Percentiles rank a stretch among this genome's conserved stretches.
Conservation (phyloP, 2,113 vertebrate genomes). For the Connochaetes taurinus region DNA sequence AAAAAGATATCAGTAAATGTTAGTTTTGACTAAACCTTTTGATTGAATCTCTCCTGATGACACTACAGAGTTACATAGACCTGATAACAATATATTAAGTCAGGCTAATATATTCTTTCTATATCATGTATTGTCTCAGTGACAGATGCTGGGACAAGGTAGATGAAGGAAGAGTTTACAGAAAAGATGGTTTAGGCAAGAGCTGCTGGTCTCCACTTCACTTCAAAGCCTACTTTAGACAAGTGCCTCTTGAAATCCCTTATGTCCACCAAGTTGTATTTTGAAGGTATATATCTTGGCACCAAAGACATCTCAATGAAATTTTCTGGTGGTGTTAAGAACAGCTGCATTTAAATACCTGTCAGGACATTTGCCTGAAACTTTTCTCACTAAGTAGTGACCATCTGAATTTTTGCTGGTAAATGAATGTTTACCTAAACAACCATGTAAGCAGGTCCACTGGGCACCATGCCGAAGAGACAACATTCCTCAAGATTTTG, state of each 20-base stretch:
- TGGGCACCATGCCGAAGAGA: not conserved
- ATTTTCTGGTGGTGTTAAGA: not conserved
- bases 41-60: slow-evolving; percentile 76
- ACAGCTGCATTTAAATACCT: not conserved
- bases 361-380: not conserved
- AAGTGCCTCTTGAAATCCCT: slow-evolving; percentile 49
- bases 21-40: slow-evolving; percentile 76
- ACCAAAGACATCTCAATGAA: slow-evolving; percentile 44
- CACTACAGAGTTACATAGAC: slow-evolving; percentile 78
- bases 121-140: slow-evolving; percentile 13
- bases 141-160: not conserved
- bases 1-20: slow-evolving; percentile 76
- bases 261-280: slow-evolving; percentile 35
- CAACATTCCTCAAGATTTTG: not conserved
- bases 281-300: slow-evolving; percentile 26
- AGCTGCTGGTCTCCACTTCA: slow-evolving; percentile 60
- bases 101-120: not conserved
- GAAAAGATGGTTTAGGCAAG: slow-evolving; percentile 29
- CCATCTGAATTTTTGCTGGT: not conserved
- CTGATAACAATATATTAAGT: slow-evolving; percentile 70
- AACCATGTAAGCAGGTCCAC: not conserved
- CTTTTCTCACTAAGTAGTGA: not conserved
- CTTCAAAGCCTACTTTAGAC: slow-evolving; percentile 52
- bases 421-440: not conserved
- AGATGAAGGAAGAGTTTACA: slow-evolving; percentile 47